Base-by-base conservation (phyloP, 2,113 vertebrate species). In the Rhinoderma darwinii region DNA sequence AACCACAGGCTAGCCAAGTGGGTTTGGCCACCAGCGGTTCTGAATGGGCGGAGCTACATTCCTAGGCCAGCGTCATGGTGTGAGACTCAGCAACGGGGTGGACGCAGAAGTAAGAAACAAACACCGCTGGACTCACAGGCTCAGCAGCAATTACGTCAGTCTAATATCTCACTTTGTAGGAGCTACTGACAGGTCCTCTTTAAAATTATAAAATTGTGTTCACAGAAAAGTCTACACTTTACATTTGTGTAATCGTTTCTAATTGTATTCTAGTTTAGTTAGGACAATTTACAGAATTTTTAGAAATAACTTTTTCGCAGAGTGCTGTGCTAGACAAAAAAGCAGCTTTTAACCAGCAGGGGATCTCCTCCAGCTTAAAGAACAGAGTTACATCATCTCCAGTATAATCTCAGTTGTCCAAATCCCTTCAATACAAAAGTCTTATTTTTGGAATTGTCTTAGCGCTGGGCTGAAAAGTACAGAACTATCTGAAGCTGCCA, bases 271-370 rank as follows among this genome's bases (percentile, higher is more conserved):
- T 70, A 2, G 37, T 37, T 20, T 66, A 66, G 14, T 35, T 6
- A 66, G 20, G 5, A 17, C 30, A 18, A 14, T 32, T 35, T 25
- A 14, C 25, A 12, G 56, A 61, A 10, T n/a, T 27, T 61, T 27
- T 61, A 61, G 56, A 61, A 61, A 27, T 11, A 7, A n/a, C 25
- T 61, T 66, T 66, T 30, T 35, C 11, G 7, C 17, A 22, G 15
- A 37, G 2, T 70, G 32, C 50, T 43, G 37, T 5, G 56, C 32
- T 61, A 81, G 78, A 63, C 78, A 43, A 63, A 37, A 81, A 63
- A 63, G 56, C 78, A 61, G 78, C 78, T 81, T 81, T 63, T 41
- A 81, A 39, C 18, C 78, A 81, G 78, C 78, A 63, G 78, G 78
- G 78, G 37, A 59, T 43, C 54, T 63, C 78, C 78, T 22, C 41